These are phyloP conservation scores for Phocoena phocoena DNA, from an alignment of 2,113 vertebrate genomes.

Conservation along the genomic window DNA sequence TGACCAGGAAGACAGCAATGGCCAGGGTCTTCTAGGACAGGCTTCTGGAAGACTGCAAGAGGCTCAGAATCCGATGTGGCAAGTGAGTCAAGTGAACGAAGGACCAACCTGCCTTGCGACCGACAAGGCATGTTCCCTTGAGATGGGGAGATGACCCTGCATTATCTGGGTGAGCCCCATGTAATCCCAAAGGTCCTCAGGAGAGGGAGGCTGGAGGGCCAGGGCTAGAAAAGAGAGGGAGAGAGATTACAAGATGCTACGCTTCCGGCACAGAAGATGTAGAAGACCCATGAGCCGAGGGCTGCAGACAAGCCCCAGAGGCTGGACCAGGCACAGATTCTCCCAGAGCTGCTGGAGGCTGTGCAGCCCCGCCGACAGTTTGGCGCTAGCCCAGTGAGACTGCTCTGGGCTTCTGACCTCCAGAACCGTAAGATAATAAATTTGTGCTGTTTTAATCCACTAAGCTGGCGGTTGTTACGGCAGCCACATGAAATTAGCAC, in stretches of 20 bases:
- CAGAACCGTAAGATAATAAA: neutral
- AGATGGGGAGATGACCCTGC: neutral
- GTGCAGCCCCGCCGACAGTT: fast-evolving
- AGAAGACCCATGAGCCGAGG: fast-evolving
- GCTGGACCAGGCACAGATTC: neutral
- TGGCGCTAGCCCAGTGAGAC: neutral
- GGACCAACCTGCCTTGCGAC: neutral
- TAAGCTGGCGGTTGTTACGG: neutral
- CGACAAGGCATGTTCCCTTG: neutral
- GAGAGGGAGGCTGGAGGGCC: neutral
- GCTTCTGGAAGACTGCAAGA: neutral
- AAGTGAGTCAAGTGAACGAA: neutral
- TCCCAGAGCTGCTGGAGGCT: neutral
- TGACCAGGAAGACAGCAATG: neutral
- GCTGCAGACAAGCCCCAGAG: fast-evolving
- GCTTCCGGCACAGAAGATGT: fast-evolving
- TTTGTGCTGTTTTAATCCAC: neutral
- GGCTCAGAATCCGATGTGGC: neutral
- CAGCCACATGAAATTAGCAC: neutral
- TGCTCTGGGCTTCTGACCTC: neutral
- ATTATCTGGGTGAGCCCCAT: neutral
- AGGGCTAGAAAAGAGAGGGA: neutral
- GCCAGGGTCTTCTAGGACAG: neutral
- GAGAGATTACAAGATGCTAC: neutral
- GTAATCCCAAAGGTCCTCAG: neutral